Evolutionary conservation across 1,140 invertebrate genomes (phyloP).

Genomic region (Magallana ariakensis): DNA sequence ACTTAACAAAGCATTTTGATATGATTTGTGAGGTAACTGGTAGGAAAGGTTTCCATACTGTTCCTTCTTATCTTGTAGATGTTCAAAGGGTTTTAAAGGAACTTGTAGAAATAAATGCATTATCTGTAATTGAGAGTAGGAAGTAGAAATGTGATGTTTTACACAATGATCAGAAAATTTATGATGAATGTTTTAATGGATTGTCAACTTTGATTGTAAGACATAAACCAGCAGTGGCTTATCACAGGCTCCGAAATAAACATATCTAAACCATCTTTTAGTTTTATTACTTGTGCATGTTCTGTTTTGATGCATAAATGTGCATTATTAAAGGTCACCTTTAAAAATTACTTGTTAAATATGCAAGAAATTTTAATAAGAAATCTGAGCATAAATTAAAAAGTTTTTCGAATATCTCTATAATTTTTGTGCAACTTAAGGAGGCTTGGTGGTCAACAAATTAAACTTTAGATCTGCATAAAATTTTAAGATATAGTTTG

Average conservation of each 20-base stretch:
- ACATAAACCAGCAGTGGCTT: constrained; percentile 42
- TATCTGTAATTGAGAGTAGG: constrained; percentile 43
- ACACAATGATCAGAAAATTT: neutral
- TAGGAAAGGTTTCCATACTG: constrained; percentile 57
- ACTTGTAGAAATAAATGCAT: constrained; percentile 53
- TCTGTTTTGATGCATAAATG: too few relatives aligned
- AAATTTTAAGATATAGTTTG: too few relatives aligned
- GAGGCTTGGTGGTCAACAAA: too few relatives aligned
- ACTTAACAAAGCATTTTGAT: constrained; percentile 53
- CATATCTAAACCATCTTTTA: neutral
- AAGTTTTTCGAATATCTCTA: too few relatives aligned
- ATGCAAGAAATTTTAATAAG: too few relatives aligned
- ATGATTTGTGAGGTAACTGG: neutral
- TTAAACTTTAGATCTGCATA: too few relatives aligned
- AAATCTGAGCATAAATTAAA: too few relatives aligned
- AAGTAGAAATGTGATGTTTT: constrained; percentile 4
- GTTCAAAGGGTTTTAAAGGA: constrained; percentile 42
- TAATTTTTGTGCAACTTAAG: too few relatives aligned
- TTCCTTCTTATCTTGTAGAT: constrained; percentile 52
- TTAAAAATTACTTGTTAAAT: too few relatives aligned
- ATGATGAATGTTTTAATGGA: constrained; percentile 18
- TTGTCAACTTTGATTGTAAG: neutral
- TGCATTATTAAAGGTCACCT: too few relatives aligned
- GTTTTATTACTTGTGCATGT: too few relatives aligned
- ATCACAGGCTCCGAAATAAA: constrained; percentile 39